Base-by-base conservation (phyloP, 2,888 invertebrate genomes). In the Anthophora plumipes region DNA sequence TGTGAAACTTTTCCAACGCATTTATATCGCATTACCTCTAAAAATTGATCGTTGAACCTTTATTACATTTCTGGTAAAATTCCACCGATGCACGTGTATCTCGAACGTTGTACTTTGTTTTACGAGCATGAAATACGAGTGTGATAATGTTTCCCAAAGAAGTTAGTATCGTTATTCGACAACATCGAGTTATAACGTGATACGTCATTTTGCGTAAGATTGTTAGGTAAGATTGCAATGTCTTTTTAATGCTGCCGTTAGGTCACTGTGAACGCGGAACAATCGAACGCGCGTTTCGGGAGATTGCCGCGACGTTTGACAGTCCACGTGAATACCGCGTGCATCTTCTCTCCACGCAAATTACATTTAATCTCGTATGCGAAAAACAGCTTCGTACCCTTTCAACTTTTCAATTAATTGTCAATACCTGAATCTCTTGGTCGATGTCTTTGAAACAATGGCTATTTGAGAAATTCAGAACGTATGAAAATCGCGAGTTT, bases 301-400 rank as follows among this genome's bases (percentile, higher is more conserved):
- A 31, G 31, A 64, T 64, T 50, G 17, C 11, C 43, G 14, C 25
- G 25, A 37, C 17, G 46, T 1, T 37, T n/a, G 12, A 31, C 7
- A 31, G 50, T 22, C 20, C 64, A 64, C 64, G 64, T 37, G 22
- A 64, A 14, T 39, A 50, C 14, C 9, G 52, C 64, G 50, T 64
- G 63, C 48, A 31, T n/a, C n/a, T n/a, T n/a, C n/a, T n/a, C n/a
- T n/a, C n/a, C n/a, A n/a, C n/a, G n/a, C n/a, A n/a, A n/a, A n/a
- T n/a, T n/a, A n/a, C n/a, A n/a, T n/a, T n/a, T n/a, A n/a, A n/a
- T n/a, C n/a, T n/a, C n/a, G n/a, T n/a, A n/a, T n/a, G n/a, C n/a
- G n/a, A n/a, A n/a, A n/a, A n/a, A n/a, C n/a, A n/a, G n/a, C n/a
- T n/a, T n/a, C n/a, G n/a, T n/a, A n/a, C n/a, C n/a, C 31, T 31